Conservation (phyloP, 2,797 vertebrate species). For the Selene dorsalis region DNA sequence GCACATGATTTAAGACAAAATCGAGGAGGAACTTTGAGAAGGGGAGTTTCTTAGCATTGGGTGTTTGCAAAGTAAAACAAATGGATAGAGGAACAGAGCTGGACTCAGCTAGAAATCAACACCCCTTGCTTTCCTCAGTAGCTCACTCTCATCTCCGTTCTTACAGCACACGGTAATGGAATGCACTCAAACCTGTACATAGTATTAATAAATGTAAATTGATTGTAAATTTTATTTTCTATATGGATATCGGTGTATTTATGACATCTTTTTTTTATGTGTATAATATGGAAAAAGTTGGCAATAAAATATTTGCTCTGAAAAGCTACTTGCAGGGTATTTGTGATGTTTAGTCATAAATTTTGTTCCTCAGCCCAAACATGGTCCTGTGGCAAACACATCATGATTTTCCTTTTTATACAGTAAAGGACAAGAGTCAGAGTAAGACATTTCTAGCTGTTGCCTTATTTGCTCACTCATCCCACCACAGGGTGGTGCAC, state of each 20-base stretch:
- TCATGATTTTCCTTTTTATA: background rate
- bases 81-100: slow-evolving; percentile 43
- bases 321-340: slow-evolving; percentile 1
- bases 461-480: background rate
- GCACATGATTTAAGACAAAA: slow-evolving; percentile 5
- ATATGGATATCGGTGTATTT: slow-evolving; percentile 77
- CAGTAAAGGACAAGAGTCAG: background rate
- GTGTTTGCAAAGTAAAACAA: slow-evolving; percentile 6
- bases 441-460: background rate
- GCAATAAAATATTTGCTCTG: slow-evolving; percentile 68
- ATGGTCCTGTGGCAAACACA: background rate
- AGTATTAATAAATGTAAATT: slow-evolving; percentile 75
- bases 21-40: slow-evolving; percentile 11
- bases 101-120: slow-evolving; percentile 29
- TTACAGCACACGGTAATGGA: slow-evolving; percentile 68
- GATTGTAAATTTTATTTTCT: slow-evolving; percentile 78
- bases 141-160: slow-evolving; percentile 51
- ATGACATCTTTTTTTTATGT: slow-evolving; percentile 65
- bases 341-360: background rate
- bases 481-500: slow-evolving; percentile 46
- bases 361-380: background rate
- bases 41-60: slow-evolving; percentile 7
- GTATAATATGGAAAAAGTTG: slow-evolving; percentile 38
- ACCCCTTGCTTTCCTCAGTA: slow-evolving; percentile 37
- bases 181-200: slow-evolving; percentile 85